phyloP scores from a whole-genome alignment of 2,888 invertebrate genomes.

The Eupithecia subumbrata region DNA sequence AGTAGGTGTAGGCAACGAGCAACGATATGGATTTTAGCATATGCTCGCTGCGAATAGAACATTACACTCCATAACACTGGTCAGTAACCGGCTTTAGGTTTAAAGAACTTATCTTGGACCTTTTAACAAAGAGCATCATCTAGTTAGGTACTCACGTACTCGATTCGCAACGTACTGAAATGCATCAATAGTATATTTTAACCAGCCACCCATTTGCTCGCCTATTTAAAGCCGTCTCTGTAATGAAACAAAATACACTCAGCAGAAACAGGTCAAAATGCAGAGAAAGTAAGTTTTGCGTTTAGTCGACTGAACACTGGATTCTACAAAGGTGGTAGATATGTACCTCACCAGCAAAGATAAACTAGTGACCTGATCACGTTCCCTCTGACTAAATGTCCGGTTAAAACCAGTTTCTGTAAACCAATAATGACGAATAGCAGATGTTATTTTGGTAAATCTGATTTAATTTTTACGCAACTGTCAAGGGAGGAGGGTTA shows the following conservation, averaged over 20 bases:
- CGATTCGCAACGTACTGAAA: not conserved
- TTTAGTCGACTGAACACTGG: not conserved
- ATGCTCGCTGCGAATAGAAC: too few relatives aligned
- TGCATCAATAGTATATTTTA: not conserved
- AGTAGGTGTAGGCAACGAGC: too few relatives aligned
- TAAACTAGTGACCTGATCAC: not conserved
- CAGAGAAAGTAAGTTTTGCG: not conserved
- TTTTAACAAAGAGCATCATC: not conserved
- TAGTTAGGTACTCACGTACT: not conserved
- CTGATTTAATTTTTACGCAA: not conserved
- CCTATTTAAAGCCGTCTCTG: not conserved
- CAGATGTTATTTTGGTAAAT: not conserved
- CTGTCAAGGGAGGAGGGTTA: too few relatives aligned
- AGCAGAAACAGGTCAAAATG: not conserved
- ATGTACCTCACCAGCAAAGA: not conserved
- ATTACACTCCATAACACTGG: too few relatives aligned
- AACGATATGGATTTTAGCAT: too few relatives aligned
- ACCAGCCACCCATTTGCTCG: not conserved
- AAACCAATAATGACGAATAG: not conserved
- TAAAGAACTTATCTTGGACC: not conserved
- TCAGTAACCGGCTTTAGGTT: not conserved
- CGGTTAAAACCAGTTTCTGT: not conserved
- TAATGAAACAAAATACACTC: too few relatives aligned
- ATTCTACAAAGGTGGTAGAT: not conserved
- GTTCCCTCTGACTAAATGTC: not conserved